Evolutionary conservation across 2,797 vertebrate genomes (phyloP).

Genomic region (Spondyliosoma cantharus): DNA sequence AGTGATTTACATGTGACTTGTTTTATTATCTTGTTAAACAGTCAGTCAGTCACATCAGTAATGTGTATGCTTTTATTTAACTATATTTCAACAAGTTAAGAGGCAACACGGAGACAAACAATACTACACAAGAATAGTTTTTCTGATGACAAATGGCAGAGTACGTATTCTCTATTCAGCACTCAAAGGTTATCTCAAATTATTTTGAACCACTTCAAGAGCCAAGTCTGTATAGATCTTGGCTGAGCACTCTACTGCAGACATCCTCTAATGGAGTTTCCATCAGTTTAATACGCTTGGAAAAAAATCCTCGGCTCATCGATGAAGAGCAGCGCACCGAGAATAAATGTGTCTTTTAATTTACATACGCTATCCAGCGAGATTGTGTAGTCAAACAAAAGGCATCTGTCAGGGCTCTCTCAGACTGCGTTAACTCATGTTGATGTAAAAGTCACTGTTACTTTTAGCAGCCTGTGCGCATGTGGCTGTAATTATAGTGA

Average conservation of each 20-base stretch:
- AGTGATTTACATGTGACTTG: not conserved
- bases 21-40: not conserved
- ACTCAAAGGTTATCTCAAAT: slow-evolving; percentile 43
- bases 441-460: not conserved
- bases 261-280: slow-evolving; percentile 17
- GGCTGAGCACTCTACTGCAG: not conserved
- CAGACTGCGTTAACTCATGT: not conserved
- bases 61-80: not conserved
- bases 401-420: not conserved
- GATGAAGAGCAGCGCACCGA: not conserved
- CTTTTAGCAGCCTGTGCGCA: slow-evolving; percentile 14
- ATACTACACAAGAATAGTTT: not conserved
- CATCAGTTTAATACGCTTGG: slow-evolving; percentile 1
- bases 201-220: slow-evolving; percentile 1
- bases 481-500: slow-evolving; percentile 23
- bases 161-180: not conserved
- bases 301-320: slow-evolving; percentile 8
- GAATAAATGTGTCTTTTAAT: slow-evolving; percentile 6
- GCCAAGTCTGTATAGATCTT: slow-evolving; percentile 15
- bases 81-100: not conserved
- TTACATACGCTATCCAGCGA: not conserved
- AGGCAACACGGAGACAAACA: too few relatives aligned
- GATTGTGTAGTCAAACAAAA: not conserved
- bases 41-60: too few relatives aligned
- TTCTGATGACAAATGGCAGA: not conserved